Conservation (phyloP, 2,797 vertebrate species). For the Glyptemys insculpta region DNA sequence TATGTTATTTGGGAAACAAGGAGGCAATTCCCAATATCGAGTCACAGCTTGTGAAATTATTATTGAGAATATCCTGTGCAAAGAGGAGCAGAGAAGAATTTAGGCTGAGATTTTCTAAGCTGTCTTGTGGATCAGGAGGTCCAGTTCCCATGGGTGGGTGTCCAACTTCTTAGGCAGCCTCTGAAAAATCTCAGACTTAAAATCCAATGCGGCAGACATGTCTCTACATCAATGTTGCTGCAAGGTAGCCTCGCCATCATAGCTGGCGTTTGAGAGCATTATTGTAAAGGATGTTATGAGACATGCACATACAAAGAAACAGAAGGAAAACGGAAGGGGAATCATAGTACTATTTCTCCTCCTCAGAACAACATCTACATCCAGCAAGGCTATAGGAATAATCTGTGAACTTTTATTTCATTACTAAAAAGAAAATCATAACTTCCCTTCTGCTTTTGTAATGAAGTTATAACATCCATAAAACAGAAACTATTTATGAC, state of each 20-base stretch:
- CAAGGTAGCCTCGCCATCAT: background rate
- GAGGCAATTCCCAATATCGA: background rate
- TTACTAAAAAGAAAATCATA: background rate
- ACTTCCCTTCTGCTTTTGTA: background rate
- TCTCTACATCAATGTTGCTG: background rate
- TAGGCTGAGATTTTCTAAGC: background rate
- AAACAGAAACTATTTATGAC: background rate
- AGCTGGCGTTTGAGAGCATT: background rate
- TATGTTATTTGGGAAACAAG: background rate
- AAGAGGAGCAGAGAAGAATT: background rate
- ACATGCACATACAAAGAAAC: background rate
- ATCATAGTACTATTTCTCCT: background rate
- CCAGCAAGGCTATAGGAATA: background rate
- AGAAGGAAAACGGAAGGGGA: background rate
- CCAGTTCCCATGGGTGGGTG: background rate
- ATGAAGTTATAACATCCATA: background rate
- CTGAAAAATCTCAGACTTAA: background rate
- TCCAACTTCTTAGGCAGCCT: background rate
- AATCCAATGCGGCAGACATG: background rate
- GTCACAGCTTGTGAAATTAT: background rate
- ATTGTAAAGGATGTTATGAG: background rate
- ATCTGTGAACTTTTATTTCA: background rate
- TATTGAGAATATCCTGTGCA: background rate
- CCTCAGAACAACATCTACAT: background rate
- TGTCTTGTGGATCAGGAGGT: background rate